These are phyloP conservation scores for Chymomyza amoena DNA, from an alignment of 2,888 invertebrate species.

Conservation along the genomic window DNA sequence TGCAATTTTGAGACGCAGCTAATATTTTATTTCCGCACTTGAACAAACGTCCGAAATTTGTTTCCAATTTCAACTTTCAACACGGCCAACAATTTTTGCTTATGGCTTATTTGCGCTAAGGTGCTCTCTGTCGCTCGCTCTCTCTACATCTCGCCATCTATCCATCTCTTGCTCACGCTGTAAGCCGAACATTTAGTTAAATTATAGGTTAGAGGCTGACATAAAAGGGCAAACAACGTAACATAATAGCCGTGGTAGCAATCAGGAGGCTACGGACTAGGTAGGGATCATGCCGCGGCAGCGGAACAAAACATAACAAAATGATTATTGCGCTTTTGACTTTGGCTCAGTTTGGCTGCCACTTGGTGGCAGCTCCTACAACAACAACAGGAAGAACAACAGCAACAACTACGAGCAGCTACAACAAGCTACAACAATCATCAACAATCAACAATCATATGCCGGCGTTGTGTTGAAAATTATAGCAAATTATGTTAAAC, in stretches of 20 bases:
- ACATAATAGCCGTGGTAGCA: slow-evolving; percentile 69
- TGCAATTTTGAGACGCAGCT: slow-evolving; percentile 43
- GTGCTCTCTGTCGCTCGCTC: slow-evolving; percentile 1
- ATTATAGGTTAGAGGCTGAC: slow-evolving; percentile 74
- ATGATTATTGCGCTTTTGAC: slow-evolving; percentile 65
- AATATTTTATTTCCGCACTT: slow-evolving; percentile 77
- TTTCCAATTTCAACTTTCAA: slow-evolving; percentile 68
- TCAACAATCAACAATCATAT: slow-evolving; percentile 2
- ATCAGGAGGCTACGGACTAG: slow-evolving; percentile 44
- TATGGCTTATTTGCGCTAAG: slow-evolving; percentile 17
- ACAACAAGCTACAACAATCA: background rate
- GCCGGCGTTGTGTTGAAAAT: slow-evolving; percentile 72
- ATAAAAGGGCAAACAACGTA: slow-evolving; percentile 75
- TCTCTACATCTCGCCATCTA: background rate
- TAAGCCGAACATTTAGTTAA: slow-evolving; percentile 74
- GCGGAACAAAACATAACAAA: slow-evolving; percentile 53
- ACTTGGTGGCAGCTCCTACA: slow-evolving; percentile 51
- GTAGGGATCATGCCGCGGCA: slow-evolving; percentile 4
- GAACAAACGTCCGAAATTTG: slow-evolving; percentile 52
- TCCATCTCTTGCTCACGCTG: slow-evolving; percentile 18
- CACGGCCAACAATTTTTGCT: slow-evolving; percentile 36
- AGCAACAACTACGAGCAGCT: background rate
- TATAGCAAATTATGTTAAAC: slow-evolving; percentile 78
- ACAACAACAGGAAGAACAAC: background rate
- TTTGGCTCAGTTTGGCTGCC: slow-evolving; percentile 32